Conservation (phyloP, 2,888 invertebrate genomes). For the Asteroscopus sphinx region DNA sequence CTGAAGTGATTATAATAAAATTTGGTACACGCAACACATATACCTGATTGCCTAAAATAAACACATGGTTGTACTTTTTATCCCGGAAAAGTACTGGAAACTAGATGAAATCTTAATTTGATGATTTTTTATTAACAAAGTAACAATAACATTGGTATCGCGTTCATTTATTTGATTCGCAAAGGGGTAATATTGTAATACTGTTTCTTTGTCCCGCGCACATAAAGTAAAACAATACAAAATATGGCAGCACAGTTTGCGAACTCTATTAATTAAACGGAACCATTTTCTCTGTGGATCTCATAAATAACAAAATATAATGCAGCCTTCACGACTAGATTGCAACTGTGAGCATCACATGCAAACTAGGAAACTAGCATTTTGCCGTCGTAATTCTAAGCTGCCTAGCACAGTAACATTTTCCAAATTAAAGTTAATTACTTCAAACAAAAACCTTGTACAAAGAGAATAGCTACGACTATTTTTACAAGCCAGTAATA, state of each 20-base stretch:
- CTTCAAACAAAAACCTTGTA: constrained; percentile 34
- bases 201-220: constrained; percentile 21
- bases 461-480: constrained; percentile 18
- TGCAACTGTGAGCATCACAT: constrained; percentile 29
- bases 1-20: too few relatives aligned
- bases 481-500: constrained; percentile 28
- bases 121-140: too few relatives aligned
- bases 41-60: too few relatives aligned
- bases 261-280: constrained; percentile 44
- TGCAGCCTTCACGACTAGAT: constrained; percentile 39
- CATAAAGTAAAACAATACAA: constrained; percentile 17
- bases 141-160: too few relatives aligned
- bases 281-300: constrained; percentile 30
- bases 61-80: too few relatives aligned
- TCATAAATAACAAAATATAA: constrained; percentile 54
- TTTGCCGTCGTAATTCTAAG: constrained; percentile 37
- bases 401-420: constrained; percentile 40
- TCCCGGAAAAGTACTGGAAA: too few relatives aligned
- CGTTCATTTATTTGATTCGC: not conserved
- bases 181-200: not conserved
- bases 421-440: constrained; percentile 48
- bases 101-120: too few relatives aligned
- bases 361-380: constrained; percentile 39
- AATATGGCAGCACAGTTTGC: constrained; percentile 27
- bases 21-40: too few relatives aligned